Evolutionary conservation across 2,888 invertebrate genomes (phyloP).

Genomic region (Luperina nickerlii): DNA sequence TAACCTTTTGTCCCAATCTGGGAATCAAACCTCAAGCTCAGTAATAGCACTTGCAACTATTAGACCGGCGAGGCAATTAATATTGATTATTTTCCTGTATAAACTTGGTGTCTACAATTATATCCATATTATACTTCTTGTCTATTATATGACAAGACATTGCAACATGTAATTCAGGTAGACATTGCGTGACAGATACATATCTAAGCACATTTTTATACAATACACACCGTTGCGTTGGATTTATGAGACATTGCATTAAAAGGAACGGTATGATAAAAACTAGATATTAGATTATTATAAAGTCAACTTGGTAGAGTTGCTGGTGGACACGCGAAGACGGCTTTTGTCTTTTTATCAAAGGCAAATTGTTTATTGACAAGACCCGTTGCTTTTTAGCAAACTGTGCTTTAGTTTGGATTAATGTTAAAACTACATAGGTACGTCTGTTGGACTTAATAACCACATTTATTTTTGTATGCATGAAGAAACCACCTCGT

Average conservation of each 20-base stretch:
- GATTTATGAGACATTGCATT: slow-evolving; percentile 55
- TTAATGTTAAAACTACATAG: not conserved
- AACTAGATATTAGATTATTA: slow-evolving; percentile 48
- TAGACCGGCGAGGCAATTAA: not conserved
- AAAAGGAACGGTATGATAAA: slow-evolving; percentile 25
- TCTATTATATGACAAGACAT: slow-evolving; percentile 26
- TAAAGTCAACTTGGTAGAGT: slow-evolving; percentile 35
- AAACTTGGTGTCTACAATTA: slow-evolving; percentile 1
- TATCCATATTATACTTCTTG: slow-evolving; percentile 8
- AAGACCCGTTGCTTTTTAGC: no score
- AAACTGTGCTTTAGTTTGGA: not conserved
- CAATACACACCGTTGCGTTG: slow-evolving; percentile 43
- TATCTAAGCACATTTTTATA: slow-evolving; percentile 51
- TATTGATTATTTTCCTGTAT: not conserved
- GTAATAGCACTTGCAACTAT: not conserved
- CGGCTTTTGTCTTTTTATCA: slow-evolving; percentile 21
- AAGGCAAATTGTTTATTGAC: slow-evolving; percentile 10
- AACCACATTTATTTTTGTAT: not conserved
- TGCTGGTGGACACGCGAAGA: slow-evolving; percentile 27
- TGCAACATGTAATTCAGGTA: slow-evolving; percentile 43
- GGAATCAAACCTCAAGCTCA: not conserved
- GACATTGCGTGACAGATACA: slow-evolving; percentile 49
- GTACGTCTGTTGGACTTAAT: not conserved
- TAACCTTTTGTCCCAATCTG: not conserved
- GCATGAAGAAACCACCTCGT: no score